These are phyloP conservation scores for Proterorhinus semilunaris DNA, from an alignment of 2,113 vertebrate genomes.

Conservation along the genomic window DNA sequence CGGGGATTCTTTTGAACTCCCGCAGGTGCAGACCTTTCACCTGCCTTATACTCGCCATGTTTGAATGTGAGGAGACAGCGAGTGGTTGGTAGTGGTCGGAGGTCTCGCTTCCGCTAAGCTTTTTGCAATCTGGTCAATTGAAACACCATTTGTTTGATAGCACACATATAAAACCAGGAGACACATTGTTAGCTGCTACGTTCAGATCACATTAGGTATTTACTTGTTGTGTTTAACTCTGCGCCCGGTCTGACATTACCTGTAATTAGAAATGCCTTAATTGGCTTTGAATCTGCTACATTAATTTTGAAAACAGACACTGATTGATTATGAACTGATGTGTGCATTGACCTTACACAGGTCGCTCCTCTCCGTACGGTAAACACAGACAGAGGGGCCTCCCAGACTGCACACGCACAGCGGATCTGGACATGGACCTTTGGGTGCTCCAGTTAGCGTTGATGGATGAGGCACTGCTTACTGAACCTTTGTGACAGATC, in stretches of 20 bases:
- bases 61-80: too few relatives aligned
- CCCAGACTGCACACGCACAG: conserved; percentile 33
- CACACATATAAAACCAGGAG: conserved; percentile 28
- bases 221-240: conserved; percentile 55
- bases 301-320: conserved; percentile 22
- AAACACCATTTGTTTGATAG: conserved; percentile 46
- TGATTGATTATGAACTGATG: conserved; percentile 59
- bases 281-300: conserved; percentile 40
- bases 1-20: too few relatives aligned
- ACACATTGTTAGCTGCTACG: conserved; percentile 49
- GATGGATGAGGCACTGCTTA: conserved; percentile 41
- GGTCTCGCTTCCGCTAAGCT: too few relatives aligned
- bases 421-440: conserved; percentile 26
- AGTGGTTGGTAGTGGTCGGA: too few relatives aligned
- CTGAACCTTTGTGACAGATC: conserved; percentile 13
- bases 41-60: too few relatives aligned
- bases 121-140: too few relatives aligned
- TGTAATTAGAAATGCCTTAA: conserved; percentile 58
- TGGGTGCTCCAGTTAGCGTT: conserved; percentile 40
- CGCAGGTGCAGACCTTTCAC: too few relatives aligned
- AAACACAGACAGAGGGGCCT: conserved; percentile 49
- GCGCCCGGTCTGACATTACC: conserved; percentile 56
- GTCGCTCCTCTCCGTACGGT: conserved; percentile 49
- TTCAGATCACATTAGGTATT: conserved; percentile 38
- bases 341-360: conserved; percentile 54